A percentile compares a stretch with the other conserved stretches of the same genome.
These are phyloP conservation scores for Acronicta leporina DNA, from an alignment of 2,888 invertebrate genomes.

Conservation along the genomic window DNA sequence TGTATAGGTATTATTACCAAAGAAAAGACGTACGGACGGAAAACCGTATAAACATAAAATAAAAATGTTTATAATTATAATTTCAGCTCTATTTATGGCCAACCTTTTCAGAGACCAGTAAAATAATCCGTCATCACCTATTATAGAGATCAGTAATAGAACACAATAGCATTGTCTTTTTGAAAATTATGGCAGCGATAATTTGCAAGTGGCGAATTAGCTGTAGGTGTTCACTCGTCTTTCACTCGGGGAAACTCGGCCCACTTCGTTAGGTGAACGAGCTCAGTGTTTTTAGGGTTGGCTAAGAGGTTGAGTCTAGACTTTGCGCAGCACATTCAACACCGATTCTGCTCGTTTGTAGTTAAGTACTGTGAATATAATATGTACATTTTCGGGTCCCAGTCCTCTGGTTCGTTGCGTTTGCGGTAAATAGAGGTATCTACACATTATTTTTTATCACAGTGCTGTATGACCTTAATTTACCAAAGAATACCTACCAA, in stretches of 20 bases:
- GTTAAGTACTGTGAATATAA: conserved; percentile 30
- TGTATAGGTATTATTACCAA: no score
- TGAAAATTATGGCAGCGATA: conserved; percentile 54
- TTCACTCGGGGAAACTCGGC: conserved; percentile 16
- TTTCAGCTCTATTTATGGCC: no score
- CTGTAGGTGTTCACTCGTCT: conserved; percentile 20
- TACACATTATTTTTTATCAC: no score
- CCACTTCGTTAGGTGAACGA: conserved; percentile 24
- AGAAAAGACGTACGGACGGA: no score
- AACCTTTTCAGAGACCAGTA: no score
- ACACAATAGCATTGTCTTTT: conserved; percentile 59
- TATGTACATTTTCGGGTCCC: conserved; percentile 13
- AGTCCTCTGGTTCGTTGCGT: not conserved
- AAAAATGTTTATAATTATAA: no score
- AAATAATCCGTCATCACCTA: no score
- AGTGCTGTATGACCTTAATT: no score
- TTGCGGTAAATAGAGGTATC: not conserved
- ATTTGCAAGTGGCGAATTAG: conserved; percentile 53
- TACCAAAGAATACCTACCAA: no score
- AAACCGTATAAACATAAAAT: no score
- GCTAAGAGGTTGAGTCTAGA: conserved; percentile 34
- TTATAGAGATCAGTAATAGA: conserved; percentile 45
- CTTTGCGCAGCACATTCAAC: conserved; percentile 30
- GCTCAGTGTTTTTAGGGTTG: conserved; percentile 23
- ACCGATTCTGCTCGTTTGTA: conserved; percentile 26